phyloP scores from a whole-genome alignment of 2,113 vertebrate genomes.

The Pachycephala philippinensis region DNA sequence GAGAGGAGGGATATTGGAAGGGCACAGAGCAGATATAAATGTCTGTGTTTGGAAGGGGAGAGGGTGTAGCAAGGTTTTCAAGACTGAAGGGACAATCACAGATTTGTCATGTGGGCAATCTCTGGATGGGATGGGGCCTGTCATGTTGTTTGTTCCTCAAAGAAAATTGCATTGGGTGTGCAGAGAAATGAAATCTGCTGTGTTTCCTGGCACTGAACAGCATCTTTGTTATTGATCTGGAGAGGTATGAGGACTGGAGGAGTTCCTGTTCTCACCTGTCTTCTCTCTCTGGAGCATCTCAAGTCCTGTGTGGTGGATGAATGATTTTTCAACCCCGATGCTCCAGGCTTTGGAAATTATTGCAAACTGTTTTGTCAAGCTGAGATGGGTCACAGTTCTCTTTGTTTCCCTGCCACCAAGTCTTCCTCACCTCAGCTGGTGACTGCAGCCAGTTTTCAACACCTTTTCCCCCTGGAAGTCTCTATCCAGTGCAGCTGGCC shows the following conservation, averaged over 20 bases:
- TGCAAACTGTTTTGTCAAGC: neutral
- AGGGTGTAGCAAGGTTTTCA: neutral
- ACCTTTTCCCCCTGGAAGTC: neutral
- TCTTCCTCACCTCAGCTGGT: neutral
- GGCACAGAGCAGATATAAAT: neutral
- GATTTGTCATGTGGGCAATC: neutral
- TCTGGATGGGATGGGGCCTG: neutral
- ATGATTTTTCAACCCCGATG: neutral
- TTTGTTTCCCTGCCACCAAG: neutral
- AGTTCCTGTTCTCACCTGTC: neutral
- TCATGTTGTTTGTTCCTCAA: neutral
- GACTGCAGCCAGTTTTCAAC: neutral
- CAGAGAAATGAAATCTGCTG: neutral
- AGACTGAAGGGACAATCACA: neutral
- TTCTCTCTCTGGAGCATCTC: neutral
- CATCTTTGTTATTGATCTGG: neutral
- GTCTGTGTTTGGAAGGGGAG: neutral
- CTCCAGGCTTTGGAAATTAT: neutral
- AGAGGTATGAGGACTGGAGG: neutral
- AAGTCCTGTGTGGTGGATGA: neutral
- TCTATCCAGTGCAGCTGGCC: neutral
- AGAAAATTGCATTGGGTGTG: neutral
- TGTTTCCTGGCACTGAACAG: neutral
- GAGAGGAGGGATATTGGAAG: neutral
- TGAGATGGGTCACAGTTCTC: neutral